Evolutionary conservation across 2,888 invertebrate species (phyloP).

Genomic region (Exephanes ischioxanthus): DNA sequence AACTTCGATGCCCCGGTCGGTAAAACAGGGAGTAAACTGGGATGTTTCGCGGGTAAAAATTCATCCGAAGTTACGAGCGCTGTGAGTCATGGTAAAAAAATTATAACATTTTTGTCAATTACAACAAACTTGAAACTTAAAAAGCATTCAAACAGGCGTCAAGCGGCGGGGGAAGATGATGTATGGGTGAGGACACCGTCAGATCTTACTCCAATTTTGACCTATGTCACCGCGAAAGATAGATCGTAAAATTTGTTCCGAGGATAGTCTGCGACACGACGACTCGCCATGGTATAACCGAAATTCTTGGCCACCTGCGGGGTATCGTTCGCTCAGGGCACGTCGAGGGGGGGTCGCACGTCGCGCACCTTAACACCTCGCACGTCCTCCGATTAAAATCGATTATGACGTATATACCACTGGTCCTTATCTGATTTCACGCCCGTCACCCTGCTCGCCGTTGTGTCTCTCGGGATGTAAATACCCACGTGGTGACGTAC

Average conservation of each 20-base stretch:
- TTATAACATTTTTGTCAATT: no score
- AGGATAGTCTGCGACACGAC: constrained; percentile 8
- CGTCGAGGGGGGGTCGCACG: background rate
- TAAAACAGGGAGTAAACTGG: background rate
- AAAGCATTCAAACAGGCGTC: background rate
- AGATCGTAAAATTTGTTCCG: constrained; percentile 31
- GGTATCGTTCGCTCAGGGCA: background rate
- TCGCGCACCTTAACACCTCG: constrained; percentile 55
- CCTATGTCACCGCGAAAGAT: constrained; percentile 28
- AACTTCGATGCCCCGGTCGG: background rate
- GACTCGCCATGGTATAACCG: constrained; percentile 45
- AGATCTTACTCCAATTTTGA: background rate
- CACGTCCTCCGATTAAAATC: constrained; percentile 54
- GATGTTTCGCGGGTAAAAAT: no score
- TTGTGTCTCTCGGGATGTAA: constrained; percentile 43
- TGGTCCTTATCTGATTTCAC: constrained; percentile 71
- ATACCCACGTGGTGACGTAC: constrained; percentile 63
- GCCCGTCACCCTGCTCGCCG: constrained; percentile 61
- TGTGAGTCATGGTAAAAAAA: no score
- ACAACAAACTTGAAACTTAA: background rate
- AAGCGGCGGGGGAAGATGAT: background rate
- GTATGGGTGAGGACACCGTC: background rate
- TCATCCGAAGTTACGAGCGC: no score
- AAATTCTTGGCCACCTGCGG: constrained; percentile 62
- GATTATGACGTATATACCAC: constrained; percentile 70